Conservation (phyloP, 2,113 vertebrate genomes). For the Turdus rufiventris region DNA sequence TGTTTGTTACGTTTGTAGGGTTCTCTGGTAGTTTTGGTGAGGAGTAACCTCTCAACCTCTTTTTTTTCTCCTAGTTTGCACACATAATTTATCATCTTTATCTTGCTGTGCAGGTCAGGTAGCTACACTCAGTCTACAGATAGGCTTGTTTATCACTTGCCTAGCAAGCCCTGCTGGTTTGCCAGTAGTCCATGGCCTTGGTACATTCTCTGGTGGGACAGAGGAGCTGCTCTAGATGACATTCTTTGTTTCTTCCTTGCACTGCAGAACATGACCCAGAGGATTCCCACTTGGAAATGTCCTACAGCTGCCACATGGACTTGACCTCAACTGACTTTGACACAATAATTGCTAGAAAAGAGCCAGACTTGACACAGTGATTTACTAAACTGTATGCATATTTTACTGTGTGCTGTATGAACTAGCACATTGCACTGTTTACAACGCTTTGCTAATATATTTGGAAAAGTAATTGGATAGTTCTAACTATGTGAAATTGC, state of each 20-base stretch:
- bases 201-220: not conserved
- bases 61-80: not conserved
- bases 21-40: not conserved
- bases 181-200: not conserved
- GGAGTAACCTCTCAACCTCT: not conserved
- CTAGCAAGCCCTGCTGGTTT: not conserved
- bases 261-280: not conserved
- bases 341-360: not conserved
- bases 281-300: not conserved
- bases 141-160: not conserved
- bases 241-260: not conserved
- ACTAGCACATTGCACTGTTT: constrained; percentile 23
- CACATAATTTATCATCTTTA: not conserved
- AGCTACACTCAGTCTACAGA: not conserved
- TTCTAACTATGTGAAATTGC: constrained; percentile 41
- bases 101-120: not conserved
- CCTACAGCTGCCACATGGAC: not conserved
- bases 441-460: constrained; percentile 33
- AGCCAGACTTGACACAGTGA: not conserved
- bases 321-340: constrained; percentile 33
- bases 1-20: not conserved
- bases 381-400: constrained; percentile 1
- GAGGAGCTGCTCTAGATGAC: not conserved
- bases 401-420: constrained; percentile 51
- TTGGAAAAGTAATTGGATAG: constrained; percentile 62